A percentile compares a stretch with the other conserved stretches of the same genome.
These are phyloP conservation scores for Callorhinus ursinus DNA, from an alignment of 2,113 vertebrate species.

Conservation along the genomic window DNA sequence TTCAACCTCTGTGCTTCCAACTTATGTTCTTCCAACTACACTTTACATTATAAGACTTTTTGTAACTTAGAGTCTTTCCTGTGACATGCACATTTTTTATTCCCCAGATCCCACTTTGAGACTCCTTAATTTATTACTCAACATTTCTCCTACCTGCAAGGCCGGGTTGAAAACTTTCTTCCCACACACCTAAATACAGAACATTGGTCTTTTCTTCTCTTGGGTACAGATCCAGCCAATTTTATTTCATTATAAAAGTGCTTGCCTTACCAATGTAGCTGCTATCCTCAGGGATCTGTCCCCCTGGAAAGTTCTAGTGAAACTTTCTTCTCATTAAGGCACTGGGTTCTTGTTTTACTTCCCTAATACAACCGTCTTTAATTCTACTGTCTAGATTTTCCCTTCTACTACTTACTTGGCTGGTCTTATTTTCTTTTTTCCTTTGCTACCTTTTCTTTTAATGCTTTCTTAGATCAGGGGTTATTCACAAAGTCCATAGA, in stretches of 20 bases:
- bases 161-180: neutral
- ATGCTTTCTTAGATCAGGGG: neutral
- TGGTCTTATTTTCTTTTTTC: neutral
- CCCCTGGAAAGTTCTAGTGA: constrained; percentile 30
- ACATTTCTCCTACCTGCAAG: neutral
- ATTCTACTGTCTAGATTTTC: neutral
- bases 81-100: neutral
- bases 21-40: no score
- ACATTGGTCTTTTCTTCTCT: neutral
- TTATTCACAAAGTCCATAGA: neutral
- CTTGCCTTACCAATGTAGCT: neutral
- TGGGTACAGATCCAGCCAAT: neutral
- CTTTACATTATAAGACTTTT: neutral
- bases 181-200: neutral
- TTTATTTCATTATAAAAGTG: constrained; percentile 11
- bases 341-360: neutral
- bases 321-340: neutral
- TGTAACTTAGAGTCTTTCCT: neutral
- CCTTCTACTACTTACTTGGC: neutral
- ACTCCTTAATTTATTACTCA: neutral
- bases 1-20: neutral
- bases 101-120: neutral
- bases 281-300: neutral
- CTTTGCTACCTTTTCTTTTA: neutral
- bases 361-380: neutral